These are phyloP conservation scores for Brachionus angularis DNA, from an alignment of 1,140 invertebrate genomes.

Conservation along the genomic window DNA sequence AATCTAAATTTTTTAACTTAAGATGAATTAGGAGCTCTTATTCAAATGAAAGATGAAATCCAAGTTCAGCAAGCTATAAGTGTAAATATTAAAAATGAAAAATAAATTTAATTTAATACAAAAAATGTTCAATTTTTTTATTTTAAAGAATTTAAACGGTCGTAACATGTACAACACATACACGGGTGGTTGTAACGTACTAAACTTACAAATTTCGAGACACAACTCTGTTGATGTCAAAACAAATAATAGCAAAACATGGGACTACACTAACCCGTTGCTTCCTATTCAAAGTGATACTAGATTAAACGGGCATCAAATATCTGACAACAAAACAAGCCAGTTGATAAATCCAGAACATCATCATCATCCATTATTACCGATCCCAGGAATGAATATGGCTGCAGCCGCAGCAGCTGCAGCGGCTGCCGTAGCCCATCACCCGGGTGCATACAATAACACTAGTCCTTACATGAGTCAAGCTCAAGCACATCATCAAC, in stretches of 20 bases:
- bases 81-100: neutral
- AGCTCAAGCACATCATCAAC: neutral
- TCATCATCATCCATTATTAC: neutral
- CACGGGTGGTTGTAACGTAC: conserved; percentile 94
- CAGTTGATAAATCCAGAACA: conserved; percentile 9
- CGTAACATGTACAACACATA: conserved; percentile 96
- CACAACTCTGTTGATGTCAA: conserved; percentile 83
- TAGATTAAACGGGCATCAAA: neutral
- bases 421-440: neutral
- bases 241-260: conserved; percentile 98
- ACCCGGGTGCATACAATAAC: neutral
- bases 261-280: conserved; percentile 85
- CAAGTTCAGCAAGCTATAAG: conserved; percentile 91
- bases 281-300: conserved; percentile 29
- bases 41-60: conserved; percentile 93
- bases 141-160: conserved; percentile 53
- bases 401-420: conserved; percentile 11
- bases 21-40: conserved; percentile 93
- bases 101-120: neutral
- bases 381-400: conserved; percentile 35
- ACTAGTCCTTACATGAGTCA: neutral
- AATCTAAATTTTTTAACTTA: neutral
- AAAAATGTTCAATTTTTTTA: neutral
- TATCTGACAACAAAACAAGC: neutral
- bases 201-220: conserved; percentile 92